Base-by-base conservation (phyloP, 2,888 invertebrate species). In the Eupelmus urozonus region DNA sequence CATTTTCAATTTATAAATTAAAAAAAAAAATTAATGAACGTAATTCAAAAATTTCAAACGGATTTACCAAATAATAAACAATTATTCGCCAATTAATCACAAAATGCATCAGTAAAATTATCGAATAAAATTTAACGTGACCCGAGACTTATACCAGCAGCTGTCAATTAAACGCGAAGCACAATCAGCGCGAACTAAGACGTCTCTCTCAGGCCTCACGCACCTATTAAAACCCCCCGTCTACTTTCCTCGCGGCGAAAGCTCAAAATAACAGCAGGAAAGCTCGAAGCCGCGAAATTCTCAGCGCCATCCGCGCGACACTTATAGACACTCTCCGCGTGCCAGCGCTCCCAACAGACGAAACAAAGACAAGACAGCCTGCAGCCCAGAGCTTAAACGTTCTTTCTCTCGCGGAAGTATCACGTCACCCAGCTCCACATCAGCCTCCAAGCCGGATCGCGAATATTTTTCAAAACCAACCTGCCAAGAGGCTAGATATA, bases 221-320 rank as follows among this genome's bases (percentile, higher is more conserved):
- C 40, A 60, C 62, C 53, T 70, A 73, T 59, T 65, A 78, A 67
- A 70, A 65, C 51, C 11, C 27, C 16, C 20, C 2, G 34, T 29
- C 7, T 29, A 23, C 23, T n/a, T 63, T 45, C 25, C 16, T 45
- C 7, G 34, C 34, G 9, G 3, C 34, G 3, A 34, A 34, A 3
- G n/a, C 45, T 45, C 7, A 16, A 71, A 66, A 76, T 76, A 76
- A 49, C 65, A 65, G 57, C 71, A 57, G 71, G 71, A 76, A 71
- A 76, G n/a, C 40, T 57, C 45, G 40, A 59, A 49, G 70, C 65
- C 59, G 55, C 76, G 55, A 71, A 76, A 71, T 65, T 57, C 57
- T 63, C 65, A 34, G 63, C 70, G 49, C 25, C 25, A 20, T n/a
- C n/a, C 42, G 18, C 40, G n/a, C 51, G 42, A 55, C 67, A 29